A percentile compares a stretch with the other conserved stretches of the same genome.
Conservation (phyloP, 2,797 vertebrate genomes). For the Pseudocheirus occidentalis region DNA sequence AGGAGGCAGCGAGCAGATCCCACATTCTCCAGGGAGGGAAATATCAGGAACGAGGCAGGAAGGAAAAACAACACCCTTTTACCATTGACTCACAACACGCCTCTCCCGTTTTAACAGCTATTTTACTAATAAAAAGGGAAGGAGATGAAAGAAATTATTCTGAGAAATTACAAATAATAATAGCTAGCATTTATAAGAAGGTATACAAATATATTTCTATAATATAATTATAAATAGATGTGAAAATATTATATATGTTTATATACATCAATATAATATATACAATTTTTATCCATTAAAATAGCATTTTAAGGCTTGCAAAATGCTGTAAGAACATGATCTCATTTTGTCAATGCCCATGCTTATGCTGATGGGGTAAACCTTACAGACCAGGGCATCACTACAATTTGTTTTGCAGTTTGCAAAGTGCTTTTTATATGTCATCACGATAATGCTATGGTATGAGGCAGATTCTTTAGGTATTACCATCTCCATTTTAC, state of each 20-base stretch:
- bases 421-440: not conserved
- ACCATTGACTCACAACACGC: not conserved
- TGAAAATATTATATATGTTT: not conserved
- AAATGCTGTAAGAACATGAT: not conserved
- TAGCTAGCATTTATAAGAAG: not conserved
- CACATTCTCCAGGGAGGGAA: not conserved
- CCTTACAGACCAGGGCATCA: not conserved
- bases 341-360: not conserved
- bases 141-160: not conserved
- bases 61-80: not conserved
- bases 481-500: not conserved
- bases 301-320: not conserved
- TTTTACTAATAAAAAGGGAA: not conserved
- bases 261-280: not conserved
- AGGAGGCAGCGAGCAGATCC: slow-evolving; percentile 3
- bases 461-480: not conserved
- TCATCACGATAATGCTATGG: not conserved
- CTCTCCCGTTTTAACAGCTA: not conserved
- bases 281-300: not conserved
- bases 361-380: not conserved
- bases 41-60: slow-evolving; percentile 22
- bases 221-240: not conserved
- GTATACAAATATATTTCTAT: not conserved
- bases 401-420: slow-evolving; percentile 1
- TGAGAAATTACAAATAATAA: not conserved